Conservation (phyloP, 2,888 invertebrate species). For the Lucinisca nassula region DNA sequence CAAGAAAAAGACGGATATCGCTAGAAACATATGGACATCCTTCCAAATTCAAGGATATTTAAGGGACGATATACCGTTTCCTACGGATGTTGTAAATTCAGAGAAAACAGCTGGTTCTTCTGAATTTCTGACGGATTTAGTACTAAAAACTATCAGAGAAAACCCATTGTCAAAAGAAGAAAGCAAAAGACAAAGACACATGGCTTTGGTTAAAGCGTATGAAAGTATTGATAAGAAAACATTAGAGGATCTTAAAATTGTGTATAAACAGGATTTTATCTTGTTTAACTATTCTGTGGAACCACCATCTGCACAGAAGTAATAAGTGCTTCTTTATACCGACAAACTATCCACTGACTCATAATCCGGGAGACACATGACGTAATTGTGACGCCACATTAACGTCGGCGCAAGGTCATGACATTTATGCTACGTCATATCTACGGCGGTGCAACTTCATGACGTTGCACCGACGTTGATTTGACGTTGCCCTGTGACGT, state of each 20-base stretch:
- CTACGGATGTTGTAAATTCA: background rate
- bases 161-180: conserved; percentile 22
- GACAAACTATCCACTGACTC: too few species aligned
- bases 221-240: background rate
- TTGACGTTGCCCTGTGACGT: too few species aligned
- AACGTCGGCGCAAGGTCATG: too few species aligned
- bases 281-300: conserved; percentile 11
- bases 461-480: too few species aligned
- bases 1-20: background rate
- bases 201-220: conserved; percentile 21
- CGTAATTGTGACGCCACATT: too few species aligned
- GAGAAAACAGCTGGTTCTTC: background rate
- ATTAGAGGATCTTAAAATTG: background rate
- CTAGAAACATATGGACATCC: conserved; percentile 2
- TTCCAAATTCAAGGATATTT: conserved; percentile 39
- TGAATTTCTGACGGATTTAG: background rate
- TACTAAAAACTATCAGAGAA: background rate
- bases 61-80: background rate
- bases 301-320: too few species aligned
- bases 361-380: too few species aligned
- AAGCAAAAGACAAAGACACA: conserved; percentile 3
- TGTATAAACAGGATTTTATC: conserved; percentile 30
- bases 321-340: too few species aligned
- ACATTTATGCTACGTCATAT: too few species aligned
- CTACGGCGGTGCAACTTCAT: too few species aligned